These are phyloP conservation scores for Pogonomyrmex barbatus DNA, from an alignment of 1,140 invertebrate genomes.

Conservation along the genomic window DNA sequence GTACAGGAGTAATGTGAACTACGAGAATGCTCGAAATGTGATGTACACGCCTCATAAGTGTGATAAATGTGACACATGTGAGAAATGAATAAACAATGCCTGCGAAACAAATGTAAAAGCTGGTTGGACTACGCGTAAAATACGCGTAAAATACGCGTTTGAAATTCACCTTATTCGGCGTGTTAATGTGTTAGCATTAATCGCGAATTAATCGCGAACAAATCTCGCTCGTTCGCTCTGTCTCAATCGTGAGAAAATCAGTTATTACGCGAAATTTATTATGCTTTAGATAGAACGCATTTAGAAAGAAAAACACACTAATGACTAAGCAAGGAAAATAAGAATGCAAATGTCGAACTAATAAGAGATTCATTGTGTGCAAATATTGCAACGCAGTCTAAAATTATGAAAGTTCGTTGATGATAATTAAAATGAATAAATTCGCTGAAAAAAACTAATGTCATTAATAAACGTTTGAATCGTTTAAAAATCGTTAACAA, in stretches of 20 bases:
- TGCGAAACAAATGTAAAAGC: conserved; percentile 40
- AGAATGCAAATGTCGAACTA: conserved; percentile 36
- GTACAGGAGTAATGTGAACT: conserved; percentile 74
- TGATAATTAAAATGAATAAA: conserved; percentile 20
- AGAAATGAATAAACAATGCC: conserved; percentile 37
- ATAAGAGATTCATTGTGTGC: conserved; percentile 26
- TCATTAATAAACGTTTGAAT: conserved; percentile 9
- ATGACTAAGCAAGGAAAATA: conserved; percentile 39
- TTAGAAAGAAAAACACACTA: conserved; percentile 13
- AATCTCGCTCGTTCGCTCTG: neutral
- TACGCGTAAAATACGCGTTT: neutral
- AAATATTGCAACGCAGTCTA: conserved; percentile 30
- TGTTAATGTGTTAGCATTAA: conserved; percentile 54
- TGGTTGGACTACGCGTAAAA: conserved; percentile 1
- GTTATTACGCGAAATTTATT: conserved; percentile 12
- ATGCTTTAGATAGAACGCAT: neutral
- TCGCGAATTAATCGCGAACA: conserved; percentile 30
- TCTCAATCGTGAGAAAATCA: conserved; percentile 21
- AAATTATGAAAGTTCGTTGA: conserved; percentile 40
- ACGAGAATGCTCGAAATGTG: conserved; percentile 62
- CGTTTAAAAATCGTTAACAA: conserved; percentile 2
- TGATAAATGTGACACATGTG: conserved; percentile 48
- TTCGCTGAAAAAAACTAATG: conserved; percentile 27
- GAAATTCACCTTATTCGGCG: conserved; percentile 28
- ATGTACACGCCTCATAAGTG: conserved; percentile 48